Base-by-base conservation (phyloP, 2,113 vertebrate genomes). In the Prolemur simus region DNA sequence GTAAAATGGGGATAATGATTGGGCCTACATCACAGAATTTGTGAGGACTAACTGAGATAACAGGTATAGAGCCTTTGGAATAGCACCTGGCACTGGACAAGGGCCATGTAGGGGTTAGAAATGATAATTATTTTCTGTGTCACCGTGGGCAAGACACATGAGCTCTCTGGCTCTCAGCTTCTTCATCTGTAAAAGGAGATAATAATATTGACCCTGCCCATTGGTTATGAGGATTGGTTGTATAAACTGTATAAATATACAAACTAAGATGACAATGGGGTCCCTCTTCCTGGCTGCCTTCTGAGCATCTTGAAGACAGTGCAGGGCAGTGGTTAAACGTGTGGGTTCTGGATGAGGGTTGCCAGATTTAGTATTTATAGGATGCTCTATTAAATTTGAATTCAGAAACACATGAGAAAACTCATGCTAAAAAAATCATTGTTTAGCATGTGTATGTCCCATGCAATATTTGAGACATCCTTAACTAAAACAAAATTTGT, bases 221-320 rank as follows among this genome's bases (percentile, higher is more conserved):
- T 18, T 49, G 14, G 6, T 76, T 60, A 27, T 74, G 21, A 60
- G 29, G 39, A n/a, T 63, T n/a, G 27, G 18, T 1, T 63, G 29
- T 0, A 1, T 20, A n/a, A 81, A 37, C 10, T 12, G 37, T 56
- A 2, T 45, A 54, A 25, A 15, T 3, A 2, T 6, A 45, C 1
- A 21, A 14, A 27, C 66, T 76, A 13, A 45, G 58, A 18, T 6
- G n/a, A 13, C 5, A 25, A 25, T 3, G 20, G 52, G 39, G 4
- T 21, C 1, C 0, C 42, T 66, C 4, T 77, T 27, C 29, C 58
- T 0, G 7, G 13, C 10, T 25, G 25, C 32, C 58, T 12, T 18
- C 8, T 2, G 49, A 54, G 49, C n/a, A 52, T n/a, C 25, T 54
- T 76, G 25, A 69, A 49, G 47, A 81, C 29, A 15, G 21, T 8